These are phyloP conservation scores for Leuciscus waleckii DNA, from an alignment of 2,797 vertebrate species.

Conservation along the genomic window DNA sequence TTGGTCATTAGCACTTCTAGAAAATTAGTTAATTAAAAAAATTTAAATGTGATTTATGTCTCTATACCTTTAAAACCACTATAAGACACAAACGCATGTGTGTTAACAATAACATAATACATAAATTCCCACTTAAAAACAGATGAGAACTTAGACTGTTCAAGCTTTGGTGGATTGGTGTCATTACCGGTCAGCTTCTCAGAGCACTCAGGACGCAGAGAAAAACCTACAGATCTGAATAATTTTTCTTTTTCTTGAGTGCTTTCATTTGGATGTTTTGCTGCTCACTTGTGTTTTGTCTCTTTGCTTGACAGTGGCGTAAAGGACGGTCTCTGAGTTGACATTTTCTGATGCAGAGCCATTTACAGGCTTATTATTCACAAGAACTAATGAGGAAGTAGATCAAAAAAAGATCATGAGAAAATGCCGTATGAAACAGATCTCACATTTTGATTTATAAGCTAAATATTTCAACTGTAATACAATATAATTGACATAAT, in stretches of 20 bases:
- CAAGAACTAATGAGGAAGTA: conserved; percentile 3
- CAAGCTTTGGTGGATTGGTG: too few relatives aligned
- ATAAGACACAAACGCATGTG: background rate
- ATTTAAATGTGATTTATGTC: background rate
- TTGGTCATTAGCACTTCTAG: too few relatives aligned
- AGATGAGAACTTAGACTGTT: background rate
- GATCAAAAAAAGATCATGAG: background rate
- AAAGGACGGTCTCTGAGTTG: background rate
- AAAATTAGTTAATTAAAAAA: background rate
- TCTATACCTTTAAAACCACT: background rate
- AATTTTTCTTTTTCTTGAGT: background rate
- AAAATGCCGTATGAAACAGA: background rate
- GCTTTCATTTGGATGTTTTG: background rate
- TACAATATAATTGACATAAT: background rate
- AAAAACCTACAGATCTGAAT: background rate
- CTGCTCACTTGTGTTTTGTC: background rate
- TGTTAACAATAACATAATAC: background rate
- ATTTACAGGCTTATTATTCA: background rate
- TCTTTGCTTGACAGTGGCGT: background rate
- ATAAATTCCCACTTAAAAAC: background rate
- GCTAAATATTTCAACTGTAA: background rate
- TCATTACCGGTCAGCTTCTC: too few relatives aligned
- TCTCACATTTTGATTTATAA: background rate
- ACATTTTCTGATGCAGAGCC: background rate
- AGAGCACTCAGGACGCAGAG: background rate